A percentile compares a stretch with the other conserved stretches of the same genome.
Evolutionary conservation across 2,888 invertebrate species (phyloP).

Genomic region (Drosophila affinis): DNA sequence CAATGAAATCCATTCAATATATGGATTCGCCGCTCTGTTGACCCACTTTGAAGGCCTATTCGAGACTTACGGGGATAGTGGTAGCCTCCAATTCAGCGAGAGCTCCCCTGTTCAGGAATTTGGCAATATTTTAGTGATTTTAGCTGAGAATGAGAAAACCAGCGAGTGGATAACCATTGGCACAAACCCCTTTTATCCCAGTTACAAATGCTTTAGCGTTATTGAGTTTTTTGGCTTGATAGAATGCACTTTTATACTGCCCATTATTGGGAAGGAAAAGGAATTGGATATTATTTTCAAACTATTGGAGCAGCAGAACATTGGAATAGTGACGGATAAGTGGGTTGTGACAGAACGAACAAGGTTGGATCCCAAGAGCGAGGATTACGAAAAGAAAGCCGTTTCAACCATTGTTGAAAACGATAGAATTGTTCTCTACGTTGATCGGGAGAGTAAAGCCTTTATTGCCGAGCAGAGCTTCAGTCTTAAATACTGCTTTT

Average conservation of each 20-base stretch:
- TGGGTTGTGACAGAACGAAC: conserved; percentile 8
- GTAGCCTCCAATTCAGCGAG: conserved; percentile 1
- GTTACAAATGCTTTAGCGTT: neutral
- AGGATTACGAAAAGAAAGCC: conserved; percentile 3
- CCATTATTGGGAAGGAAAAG: conserved; percentile 2
- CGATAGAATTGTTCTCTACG: conserved; percentile 32
- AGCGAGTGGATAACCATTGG: conserved; percentile 10
- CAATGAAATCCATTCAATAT: neutral
- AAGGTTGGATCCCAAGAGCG: neutral
- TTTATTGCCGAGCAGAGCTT: conserved; percentile 22
- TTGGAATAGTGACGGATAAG: conserved; percentile 4
- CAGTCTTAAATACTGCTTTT: conserved; percentile 54
- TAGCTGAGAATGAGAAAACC: conserved; percentile 8
- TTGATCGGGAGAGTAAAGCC: conserved; percentile 40
- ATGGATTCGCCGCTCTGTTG: neutral
- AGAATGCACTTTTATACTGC: conserved; percentile 1
- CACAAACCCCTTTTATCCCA: neutral
- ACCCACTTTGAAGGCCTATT: conserved; percentile 1
- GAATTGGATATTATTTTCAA: conserved; percentile 3
- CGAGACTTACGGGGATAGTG: neutral
- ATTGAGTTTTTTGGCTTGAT: conserved; percentile 3
- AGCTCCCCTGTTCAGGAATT: neutral
- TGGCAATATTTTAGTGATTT: conserved; percentile 3
- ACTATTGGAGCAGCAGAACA: conserved; percentile 12
- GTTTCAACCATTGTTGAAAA: conserved; percentile 39